These are phyloP conservation scores for Pangasianodon hypophthalmus DNA, from an alignment of 2,113 vertebrate genomes.

Conservation along the genomic window DNA sequence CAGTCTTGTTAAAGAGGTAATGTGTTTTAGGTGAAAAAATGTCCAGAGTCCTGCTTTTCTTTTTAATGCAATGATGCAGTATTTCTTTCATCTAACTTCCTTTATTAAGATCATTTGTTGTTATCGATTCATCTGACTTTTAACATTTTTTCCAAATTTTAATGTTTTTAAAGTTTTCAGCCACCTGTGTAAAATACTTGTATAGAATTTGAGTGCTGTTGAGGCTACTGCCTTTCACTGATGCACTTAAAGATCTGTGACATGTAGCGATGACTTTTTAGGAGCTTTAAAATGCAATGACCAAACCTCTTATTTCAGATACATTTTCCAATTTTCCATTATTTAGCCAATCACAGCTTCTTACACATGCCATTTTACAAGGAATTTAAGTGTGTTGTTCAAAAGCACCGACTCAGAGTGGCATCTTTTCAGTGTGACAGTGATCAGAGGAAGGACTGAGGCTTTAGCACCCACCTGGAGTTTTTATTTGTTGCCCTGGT, in stretches of 20 bases:
- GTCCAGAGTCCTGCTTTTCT: not conserved
- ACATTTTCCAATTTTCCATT: not conserved
- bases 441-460: not conserved
- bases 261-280: not conserved
- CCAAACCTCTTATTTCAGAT: not conserved
- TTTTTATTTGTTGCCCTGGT: conserved; percentile 37
- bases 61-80: not conserved
- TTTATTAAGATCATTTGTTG: not conserved
- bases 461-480: conserved; percentile 23
- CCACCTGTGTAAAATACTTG: not conserved
- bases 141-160: not conserved
- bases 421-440: not conserved
- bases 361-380: not conserved
- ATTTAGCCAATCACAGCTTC: not conserved
- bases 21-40: not conserved
- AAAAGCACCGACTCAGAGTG: not conserved
- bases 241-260: too few species aligned
- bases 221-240: not conserved
- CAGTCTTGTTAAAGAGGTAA: not conserved
- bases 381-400: not conserved
- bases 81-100: not conserved
- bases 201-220: not conserved
- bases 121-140: not conserved
- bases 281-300: not conserved
- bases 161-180: not conserved